Evolutionary conservation across 2,888 invertebrate genomes (phyloP).

Genomic region (Leptarthrus brevirostris): DNA sequence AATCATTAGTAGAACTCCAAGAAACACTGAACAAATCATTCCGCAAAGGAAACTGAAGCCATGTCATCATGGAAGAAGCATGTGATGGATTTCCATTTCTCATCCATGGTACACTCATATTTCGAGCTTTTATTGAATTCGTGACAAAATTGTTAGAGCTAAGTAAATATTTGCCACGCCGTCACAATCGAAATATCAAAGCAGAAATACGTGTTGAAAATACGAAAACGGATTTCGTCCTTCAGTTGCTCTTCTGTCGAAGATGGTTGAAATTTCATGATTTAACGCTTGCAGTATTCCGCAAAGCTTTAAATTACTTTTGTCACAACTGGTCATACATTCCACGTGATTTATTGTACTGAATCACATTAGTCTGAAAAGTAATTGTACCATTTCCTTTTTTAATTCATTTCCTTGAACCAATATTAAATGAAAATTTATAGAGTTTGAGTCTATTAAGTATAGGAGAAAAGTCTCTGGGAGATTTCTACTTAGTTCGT

Average conservation of each 20-base stretch:
- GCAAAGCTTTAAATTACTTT: slow-evolving; percentile 24
- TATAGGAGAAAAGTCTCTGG: too few relatives aligned
- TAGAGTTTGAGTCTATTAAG: too few relatives aligned
- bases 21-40: not conserved
- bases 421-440: too few relatives aligned
- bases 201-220: slow-evolving; percentile 47
- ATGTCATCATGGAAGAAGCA: not conserved
- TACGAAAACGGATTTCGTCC: slow-evolving; percentile 11
- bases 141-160: slow-evolving; percentile 49
- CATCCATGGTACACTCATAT: slow-evolving; percentile 40
- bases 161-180: slow-evolving; percentile 49
- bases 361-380: slow-evolving; percentile 21
- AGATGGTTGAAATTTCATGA: slow-evolving; percentile 22
- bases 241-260: not conserved
- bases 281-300: slow-evolving; percentile 14
- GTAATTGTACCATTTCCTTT: slow-evolving; percentile 11
- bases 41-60: slow-evolving; percentile 9
- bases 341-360: slow-evolving; percentile 16
- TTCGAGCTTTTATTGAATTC: slow-evolving; percentile 50
- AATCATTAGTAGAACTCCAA: too few relatives aligned
- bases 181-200: slow-evolving; percentile 50
- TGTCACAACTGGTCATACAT: slow-evolving; percentile 24
- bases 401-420: too few relatives aligned
- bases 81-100: slow-evolving; percentile 16
- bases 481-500: too few relatives aligned